Percentiles rank a stretch among this genome's conserved stretches.
Conservation (phyloP, 2,797 vertebrate species). For the Lateolabrax maculatus region DNA sequence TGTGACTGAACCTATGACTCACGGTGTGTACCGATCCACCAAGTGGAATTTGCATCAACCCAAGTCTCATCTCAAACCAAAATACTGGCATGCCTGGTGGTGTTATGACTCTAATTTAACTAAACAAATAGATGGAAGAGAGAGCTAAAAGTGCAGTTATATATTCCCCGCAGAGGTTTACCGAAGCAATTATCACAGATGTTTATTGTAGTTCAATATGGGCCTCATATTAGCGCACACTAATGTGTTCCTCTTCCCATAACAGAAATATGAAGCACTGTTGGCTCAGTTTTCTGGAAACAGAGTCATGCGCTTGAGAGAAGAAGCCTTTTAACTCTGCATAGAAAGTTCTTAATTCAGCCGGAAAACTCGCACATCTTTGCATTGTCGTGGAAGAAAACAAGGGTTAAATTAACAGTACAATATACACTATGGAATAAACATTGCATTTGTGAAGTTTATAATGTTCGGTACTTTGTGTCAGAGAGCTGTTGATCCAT, state of each 20-base stretch:
- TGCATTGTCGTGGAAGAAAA: neutral
- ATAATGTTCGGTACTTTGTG: neutral
- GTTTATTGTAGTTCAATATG: neutral
- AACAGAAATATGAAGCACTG: conserved; percentile 24
- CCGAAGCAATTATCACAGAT: neutral
- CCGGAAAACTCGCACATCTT: conserved; percentile 21
- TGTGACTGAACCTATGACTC: conserved; percentile 9
- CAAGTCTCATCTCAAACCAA: neutral
- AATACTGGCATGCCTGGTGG: neutral
- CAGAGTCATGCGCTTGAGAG: conserved; percentile 8
- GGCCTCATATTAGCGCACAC: conserved; percentile 7
- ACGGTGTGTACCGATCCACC: neutral
- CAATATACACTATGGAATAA: neutral
- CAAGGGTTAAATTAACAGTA: neutral
- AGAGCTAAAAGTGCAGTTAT: neutral
- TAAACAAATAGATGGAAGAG: neutral
- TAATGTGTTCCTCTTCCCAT: conserved; percentile 42
- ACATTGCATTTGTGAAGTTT: neutral
- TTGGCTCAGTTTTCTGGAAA: conserved; percentile 37
- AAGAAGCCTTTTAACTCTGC: conserved; percentile 27
- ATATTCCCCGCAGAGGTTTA: conserved; percentile 10
- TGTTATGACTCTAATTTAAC: conserved; percentile 20
- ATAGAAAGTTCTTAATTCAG: conserved; percentile 34
- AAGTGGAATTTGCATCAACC: neutral
- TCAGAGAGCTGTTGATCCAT: neutral